Conservation (phyloP, 2,888 invertebrate genomes). For the Eupithecia vulgata region DNA sequence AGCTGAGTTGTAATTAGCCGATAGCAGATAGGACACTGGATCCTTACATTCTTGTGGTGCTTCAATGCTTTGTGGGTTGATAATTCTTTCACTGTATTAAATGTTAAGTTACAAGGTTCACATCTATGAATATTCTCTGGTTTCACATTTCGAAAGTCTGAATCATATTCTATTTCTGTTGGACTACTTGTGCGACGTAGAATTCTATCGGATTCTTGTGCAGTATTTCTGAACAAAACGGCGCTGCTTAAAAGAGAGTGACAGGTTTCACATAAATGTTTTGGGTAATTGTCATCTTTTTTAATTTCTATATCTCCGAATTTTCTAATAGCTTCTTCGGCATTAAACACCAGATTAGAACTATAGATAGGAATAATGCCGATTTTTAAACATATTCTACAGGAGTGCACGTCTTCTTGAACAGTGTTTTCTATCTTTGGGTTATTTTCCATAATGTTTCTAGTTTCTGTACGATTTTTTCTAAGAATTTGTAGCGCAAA, state of each 20-base stretch:
- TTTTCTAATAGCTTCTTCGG: slow-evolving; percentile 57
- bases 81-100: slow-evolving; percentile 31
- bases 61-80: slow-evolving; percentile 33
- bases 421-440: not conserved
- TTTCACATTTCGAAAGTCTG: slow-evolving; percentile 1
- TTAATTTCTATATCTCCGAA: slow-evolving; percentile 57
- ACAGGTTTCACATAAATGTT: slow-evolving; percentile 60
- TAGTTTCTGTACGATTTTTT: slow-evolving; percentile 26
- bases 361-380: slow-evolving; percentile 60
- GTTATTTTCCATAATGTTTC: slow-evolving; percentile 6
- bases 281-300: slow-evolving; percentile 58
- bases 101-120: slow-evolving; percentile 37
- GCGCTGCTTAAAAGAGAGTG: slow-evolving; percentile 57
- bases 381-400: slow-evolving; percentile 67
- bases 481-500: slow-evolving; percentile 39
- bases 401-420: slow-evolving; percentile 34
- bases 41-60: slow-evolving; percentile 39
- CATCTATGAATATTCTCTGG: slow-evolving; percentile 24
- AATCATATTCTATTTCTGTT: slow-evolving; percentile 24
- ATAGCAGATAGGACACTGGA: slow-evolving; percentile 51
- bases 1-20: slow-evolving; percentile 53
- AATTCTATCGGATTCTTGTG: slow-evolving; percentile 55
- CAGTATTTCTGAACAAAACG: slow-evolving; percentile 58
- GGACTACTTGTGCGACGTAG: slow-evolving; percentile 40
- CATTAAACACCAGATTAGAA: slow-evolving; percentile 44